Evolutionary conservation across 2,888 invertebrate genomes (phyloP).

Genomic region (Drosophila mayaguana): DNA sequence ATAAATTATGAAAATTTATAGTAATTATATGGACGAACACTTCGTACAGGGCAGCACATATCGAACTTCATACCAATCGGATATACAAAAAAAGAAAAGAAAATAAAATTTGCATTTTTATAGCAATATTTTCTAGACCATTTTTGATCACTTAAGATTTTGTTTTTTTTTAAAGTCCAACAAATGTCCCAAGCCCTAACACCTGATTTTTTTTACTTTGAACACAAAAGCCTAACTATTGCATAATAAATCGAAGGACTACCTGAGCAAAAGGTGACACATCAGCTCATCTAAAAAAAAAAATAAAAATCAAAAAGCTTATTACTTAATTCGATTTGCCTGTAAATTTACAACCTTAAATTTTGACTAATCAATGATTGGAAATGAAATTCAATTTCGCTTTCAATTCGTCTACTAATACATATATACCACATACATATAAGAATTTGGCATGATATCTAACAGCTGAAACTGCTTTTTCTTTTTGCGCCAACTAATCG

Average conservation of each 20-base stretch:
- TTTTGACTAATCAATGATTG: constrained; percentile 32
- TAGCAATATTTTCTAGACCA: constrained; percentile 24
- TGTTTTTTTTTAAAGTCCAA: constrained; percentile 44
- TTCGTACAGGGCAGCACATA: constrained; percentile 15
- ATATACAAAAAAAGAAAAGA: constrained; percentile 14
- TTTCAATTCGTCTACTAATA: constrained; percentile 26
- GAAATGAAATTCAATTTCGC: constrained; percentile 20
- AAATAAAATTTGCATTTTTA: constrained; percentile 21
- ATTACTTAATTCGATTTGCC: constrained; percentile 65
- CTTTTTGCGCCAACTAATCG: constrained; percentile 26
- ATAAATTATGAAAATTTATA: neutral
- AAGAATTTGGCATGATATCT: constrained; percentile 55
- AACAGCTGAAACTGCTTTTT: constrained; percentile 38
- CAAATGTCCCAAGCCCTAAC: constrained; percentile 70
- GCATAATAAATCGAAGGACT: constrained; percentile 55
- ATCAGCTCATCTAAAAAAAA: constrained; percentile 68
- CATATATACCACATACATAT: neutral
- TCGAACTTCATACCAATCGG: constrained; percentile 7
- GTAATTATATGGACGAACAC: constrained; percentile 9
- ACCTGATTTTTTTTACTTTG: constrained; percentile 62
- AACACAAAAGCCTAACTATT: constrained; percentile 64
- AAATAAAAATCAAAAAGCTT: constrained; percentile 44
- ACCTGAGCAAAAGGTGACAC: constrained; percentile 75
- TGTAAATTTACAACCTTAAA: constrained; percentile 40
- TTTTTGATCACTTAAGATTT: constrained; percentile 6